These are phyloP conservation scores for Neomonachus schauinslandi DNA, from an alignment of 2,113 vertebrate species.

Conservation along the genomic window DNA sequence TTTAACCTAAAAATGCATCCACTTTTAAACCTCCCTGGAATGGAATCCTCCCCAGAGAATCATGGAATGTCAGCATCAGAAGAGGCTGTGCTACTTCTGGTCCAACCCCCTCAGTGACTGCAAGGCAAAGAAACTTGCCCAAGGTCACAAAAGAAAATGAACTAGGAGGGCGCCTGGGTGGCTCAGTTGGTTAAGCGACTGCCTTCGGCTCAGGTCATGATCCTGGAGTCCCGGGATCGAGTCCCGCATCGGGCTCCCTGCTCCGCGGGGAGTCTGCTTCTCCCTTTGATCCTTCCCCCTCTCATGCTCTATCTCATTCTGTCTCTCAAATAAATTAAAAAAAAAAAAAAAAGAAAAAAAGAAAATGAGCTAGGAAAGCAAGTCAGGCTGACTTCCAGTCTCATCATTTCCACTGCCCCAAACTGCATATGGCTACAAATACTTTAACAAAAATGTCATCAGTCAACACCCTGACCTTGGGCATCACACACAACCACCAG, in stretches of 20 bases:
- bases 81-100: not conserved
- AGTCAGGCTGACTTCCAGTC: not conserved
- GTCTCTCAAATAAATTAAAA: no score
- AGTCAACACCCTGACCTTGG: not conserved
- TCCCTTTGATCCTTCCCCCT: no score
- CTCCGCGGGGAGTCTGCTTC: no score
- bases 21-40: slow-evolving; percentile 42
- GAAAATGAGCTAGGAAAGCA: slow-evolving; percentile 1
- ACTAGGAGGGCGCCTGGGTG: no score
- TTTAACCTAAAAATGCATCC: slow-evolving; percentile 52
- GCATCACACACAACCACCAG: not conserved
- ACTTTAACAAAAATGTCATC: slow-evolving; percentile 22
- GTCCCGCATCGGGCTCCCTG: no score
- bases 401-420: not conserved
- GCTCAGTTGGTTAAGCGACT: no score
- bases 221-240: no score
- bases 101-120: not conserved
- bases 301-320: no score
- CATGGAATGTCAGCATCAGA: not conserved
- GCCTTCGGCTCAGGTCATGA: no score
- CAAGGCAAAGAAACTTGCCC: not conserved
- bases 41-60: slow-evolving; percentile 13
- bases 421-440: not conserved
- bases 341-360: no score
- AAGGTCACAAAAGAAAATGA: slow-evolving; percentile 62